These are phyloP conservation scores for Pseudomyrmex sp. DNA, from an alignment of 1,140 invertebrate genomes.

Conservation along the genomic window DNA sequence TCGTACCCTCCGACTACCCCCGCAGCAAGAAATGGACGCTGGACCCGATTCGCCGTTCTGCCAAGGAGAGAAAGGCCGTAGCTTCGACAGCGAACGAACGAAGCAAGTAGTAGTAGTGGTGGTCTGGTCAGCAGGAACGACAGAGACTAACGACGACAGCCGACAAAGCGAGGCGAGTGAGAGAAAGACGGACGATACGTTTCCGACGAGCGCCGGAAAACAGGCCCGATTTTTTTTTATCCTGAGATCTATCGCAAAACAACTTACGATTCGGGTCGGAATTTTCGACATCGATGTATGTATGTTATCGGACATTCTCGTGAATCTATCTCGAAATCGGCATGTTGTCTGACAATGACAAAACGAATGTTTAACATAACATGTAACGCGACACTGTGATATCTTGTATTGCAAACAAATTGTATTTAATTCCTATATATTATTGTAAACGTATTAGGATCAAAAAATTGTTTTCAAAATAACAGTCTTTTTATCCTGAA, in stretches of 20 bases:
- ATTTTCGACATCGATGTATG: constrained; percentile 21
- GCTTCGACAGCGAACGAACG: constrained; percentile 15
- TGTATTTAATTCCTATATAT: no score
- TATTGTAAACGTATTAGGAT: no score
- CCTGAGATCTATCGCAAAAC: constrained; percentile 35
- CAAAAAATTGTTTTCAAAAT: no score
- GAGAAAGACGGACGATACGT: constrained; percentile 40
- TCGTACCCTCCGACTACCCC: constrained; percentile 18
- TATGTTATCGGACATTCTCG: neutral
- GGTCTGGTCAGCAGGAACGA: constrained; percentile 32
- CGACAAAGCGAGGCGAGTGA: neutral
- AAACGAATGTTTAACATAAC: neutral
- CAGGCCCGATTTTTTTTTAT: constrained; percentile 73
- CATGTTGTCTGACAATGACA: neutral
- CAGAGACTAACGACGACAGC: constrained; percentile 37
- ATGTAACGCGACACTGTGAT: no score
- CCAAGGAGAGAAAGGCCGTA: constrained; percentile 8
- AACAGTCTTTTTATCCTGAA: no score
- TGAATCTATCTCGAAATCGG: constrained; percentile 7
- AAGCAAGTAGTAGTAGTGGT: constrained; percentile 32
- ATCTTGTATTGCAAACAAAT: no score
- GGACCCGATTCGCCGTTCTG: constrained; percentile 45
- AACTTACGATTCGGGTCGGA: constrained; percentile 46
- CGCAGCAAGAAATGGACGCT: constrained; percentile 39
- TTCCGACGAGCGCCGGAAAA: constrained; percentile 48